Evolutionary conservation across 2,888 invertebrate species (phyloP), one percentile per base, ranked within the genome.

Genomic region (Orthosia gothica): DNA sequence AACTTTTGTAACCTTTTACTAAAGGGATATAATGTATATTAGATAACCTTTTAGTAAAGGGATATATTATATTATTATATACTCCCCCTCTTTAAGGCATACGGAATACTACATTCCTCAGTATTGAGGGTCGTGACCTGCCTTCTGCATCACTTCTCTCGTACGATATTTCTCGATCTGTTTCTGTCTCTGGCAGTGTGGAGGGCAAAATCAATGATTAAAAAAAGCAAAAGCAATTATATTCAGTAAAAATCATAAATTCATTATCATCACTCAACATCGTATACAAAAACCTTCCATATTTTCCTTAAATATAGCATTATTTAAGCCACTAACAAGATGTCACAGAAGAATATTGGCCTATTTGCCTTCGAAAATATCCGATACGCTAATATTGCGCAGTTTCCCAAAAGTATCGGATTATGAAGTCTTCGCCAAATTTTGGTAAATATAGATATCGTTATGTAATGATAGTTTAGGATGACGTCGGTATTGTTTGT

Each of bases 321-420:
- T 79, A 82, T 82, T 70, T 74, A 82, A 79, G 72, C 66, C 69
- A 76, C 74, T 82, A 85, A 76, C 73, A 77, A 85, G 71, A 82
- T 80, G 80, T 80, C 73, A 59, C 59, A 52, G 67, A 74, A 50
- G 59, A 82, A 73, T 79, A 87, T 87, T 82, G 75, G 80, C 77
- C 75, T 85, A 82, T 82, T 87, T 85, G 74, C 67, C 63, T 65
- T 68, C 65, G 70, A 81, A 81, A 76, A 81, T 74, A 84, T 59
- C 58, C 62, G 49, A 75, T 84, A 81, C 75, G 84, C 81, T 84
- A 84, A 81, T 84, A 84, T 74, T 50, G 20, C 32, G 63, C 40
- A 52, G 63, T 40, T 70, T 62, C 70, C 52, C 54, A 65, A 83
- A n/a, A 79, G 74, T 84, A 84, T 87, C 87, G 54, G 78, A 81